A percentile compares a stretch with the other conserved stretches of the same genome.
Conservation (phyloP, 2,797 vertebrate species). For the Aldrovandia affinis region DNA sequence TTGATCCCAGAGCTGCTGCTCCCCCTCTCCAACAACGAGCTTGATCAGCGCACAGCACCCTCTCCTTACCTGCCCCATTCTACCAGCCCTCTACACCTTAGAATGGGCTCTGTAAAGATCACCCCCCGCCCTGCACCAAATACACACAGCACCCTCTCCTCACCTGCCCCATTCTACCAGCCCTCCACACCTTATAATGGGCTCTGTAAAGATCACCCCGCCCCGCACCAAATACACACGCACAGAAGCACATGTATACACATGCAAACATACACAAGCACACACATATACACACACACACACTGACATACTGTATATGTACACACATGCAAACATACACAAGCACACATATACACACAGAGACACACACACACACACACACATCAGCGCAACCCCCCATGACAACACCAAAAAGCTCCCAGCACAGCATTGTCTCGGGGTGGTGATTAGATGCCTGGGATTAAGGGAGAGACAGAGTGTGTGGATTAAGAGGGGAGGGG, state of each 20-base stretch:
- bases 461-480: slow-evolving; percentile 7
- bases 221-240: background rate
- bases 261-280: too few relatives aligned
- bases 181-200: slow-evolving; percentile 45
- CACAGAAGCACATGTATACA: too few relatives aligned
- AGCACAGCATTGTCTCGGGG: background rate
- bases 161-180: slow-evolving; percentile 35
- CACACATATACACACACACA: too few relatives aligned
- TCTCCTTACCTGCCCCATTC: slow-evolving; percentile 28
- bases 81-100: slow-evolving; percentile 49
- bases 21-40: background rate
- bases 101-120: slow-evolving; percentile 17
- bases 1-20: slow-evolving; percentile 18
- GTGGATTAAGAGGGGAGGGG: slow-evolving; percentile 15
- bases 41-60: slow-evolving; percentile 5
- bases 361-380: background rate
- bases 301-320: too few relatives aligned
- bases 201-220: slow-evolving; percentile 1
- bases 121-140: slow-evolving; percentile 17
- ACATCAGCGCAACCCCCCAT: background rate
- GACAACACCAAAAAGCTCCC: background rate
- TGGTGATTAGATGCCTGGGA: slow-evolving; percentile 14
- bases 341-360: background rate
- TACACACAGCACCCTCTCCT: slow-evolving; percentile 29
- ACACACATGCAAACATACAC: too few relatives aligned